Evolutionary conservation across 2,797 vertebrate genomes (phyloP), one percentile per base, ranked within the genome.

Genomic region (Cirrhinus mrigala): DNA sequence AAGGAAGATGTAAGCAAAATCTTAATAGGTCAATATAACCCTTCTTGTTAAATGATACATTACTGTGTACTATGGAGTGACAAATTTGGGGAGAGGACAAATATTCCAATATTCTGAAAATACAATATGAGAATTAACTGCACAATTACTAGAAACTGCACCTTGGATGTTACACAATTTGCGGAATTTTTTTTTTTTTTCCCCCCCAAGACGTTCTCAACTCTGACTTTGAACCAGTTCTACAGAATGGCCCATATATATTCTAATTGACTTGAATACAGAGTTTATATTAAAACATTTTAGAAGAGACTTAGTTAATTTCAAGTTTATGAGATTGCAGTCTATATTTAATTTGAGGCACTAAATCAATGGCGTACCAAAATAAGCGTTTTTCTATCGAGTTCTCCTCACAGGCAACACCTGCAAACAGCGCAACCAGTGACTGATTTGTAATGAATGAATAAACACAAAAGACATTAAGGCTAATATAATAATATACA

Each of bases 401-500:
- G 58, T 27, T 6, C 58, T 60, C n/a, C n/a, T 12, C 10, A 27
- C 5, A 2, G 10, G 52, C 7, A 20, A 22, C 52, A 8, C 0
- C 18, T 0, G 52, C 18, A 7, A 20, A 8, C 52, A 54, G 52
- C 7, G 52, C 16, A 20, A 60, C 58, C 58, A 60, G 58, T 5
- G 11, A 1, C n/a, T 29, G 70, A 73, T 48, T 50, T 44, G 20
- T 69, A 44, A 69, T 40, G 58, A 73, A 70, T 44, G 1, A 70
- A 70, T 5, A 22, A 0, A 73, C 14, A 73, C 22, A 74, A 74
- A 74, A 74, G 46, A 18, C 14, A 50, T 50, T 18, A 50, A 29
- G 24, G 4, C 71, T 50, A 52, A n/a, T n/a, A 56, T 33, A 66
- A 77, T 77, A 68, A 76, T 76, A 69, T 33, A 62, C n/a, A 54